Percentiles rank a stretch among this genome's conserved stretches.
Conservation (phyloP, 2,797 vertebrate genomes). For the Agapornis canus region DNA sequence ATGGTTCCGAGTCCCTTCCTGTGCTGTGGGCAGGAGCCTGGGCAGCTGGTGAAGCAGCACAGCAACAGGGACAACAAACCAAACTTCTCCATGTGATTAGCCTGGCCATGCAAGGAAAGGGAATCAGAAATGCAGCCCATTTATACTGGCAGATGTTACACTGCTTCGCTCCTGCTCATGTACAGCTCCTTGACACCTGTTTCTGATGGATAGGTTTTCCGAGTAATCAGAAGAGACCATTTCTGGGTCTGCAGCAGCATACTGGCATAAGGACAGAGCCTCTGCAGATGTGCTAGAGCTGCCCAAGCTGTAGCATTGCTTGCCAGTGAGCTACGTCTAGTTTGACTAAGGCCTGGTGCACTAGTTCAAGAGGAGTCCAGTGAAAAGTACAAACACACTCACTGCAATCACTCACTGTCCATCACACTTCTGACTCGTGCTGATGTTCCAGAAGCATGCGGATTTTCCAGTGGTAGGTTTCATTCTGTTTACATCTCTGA, state of each 20-base stretch:
- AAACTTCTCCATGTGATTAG: background rate
- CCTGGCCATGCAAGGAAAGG: fast-evolving
- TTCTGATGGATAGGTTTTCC: background rate
- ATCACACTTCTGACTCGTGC: background rate
- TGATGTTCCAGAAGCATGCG: fast-evolving
- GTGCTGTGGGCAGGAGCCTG: background rate
- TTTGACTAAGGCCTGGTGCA: background rate
- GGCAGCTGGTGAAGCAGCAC: background rate
- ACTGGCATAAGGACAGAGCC: background rate
- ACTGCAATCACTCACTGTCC: background rate
- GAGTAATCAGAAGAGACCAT: background rate
- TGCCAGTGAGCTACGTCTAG: background rate
- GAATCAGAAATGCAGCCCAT: background rate
- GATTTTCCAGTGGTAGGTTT: background rate
- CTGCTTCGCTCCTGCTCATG: background rate
- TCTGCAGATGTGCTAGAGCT: background rate
- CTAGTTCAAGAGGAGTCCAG: background rate
- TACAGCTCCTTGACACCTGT: background rate
- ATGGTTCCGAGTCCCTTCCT: fast-evolving
- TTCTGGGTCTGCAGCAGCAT: background rate
- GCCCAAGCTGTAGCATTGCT: fast-evolving
- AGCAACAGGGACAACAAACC: background rate
- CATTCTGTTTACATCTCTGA: background rate
- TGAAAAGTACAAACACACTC: background rate
- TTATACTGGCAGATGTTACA: background rate